Base-by-base conservation (phyloP, 1,140 invertebrate species). In the Trypoxylus dichotomus region DNA sequence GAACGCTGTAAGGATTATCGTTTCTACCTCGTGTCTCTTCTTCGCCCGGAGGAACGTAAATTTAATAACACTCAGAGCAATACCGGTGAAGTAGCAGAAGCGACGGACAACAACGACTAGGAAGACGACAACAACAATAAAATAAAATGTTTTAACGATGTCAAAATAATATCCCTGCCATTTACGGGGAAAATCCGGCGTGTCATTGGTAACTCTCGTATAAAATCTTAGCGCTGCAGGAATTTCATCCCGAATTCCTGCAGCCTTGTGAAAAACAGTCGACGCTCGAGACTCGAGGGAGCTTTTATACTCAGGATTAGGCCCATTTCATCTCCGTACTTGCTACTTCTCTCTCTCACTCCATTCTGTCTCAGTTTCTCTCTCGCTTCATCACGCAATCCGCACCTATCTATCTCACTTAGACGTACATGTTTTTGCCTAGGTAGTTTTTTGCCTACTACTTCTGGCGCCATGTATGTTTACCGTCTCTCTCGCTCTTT, bases 231-330 rank as follows among this genome's bases (percentile, higher is more conserved):
- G 77, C 77, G 54, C 75, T 76, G 77, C 63, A 80, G 76, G 79
- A 80, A 80, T 80, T 80, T 77, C 79, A 74, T 80, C 76, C 71
- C 75, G 79, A 81, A 81, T 81, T 80, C 79, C 79, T 77, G 68
- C 21, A 63, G 60, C 60, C 54, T 78, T 76, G 80, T 82, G 82
- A 80, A 82, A 81, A 82, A 81, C 82, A 82, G 82, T 79, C 78
- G 76, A 75, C 77, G 76, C 77, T 76, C 77, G 77, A 79, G 80
- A 77, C 81, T 82, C 81, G 43, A 76, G 81, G 80, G 79, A 80
- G 82, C 81, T 83, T 83, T 82, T 82, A 83, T 82, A 80, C 80
- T 80, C 78, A 83, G 81, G 81, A 82, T 83, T 82, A 82, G 80
- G 79, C 78, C 80, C 79, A 80, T 81, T 81, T 79, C 80, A 77